Evolutionary conservation across 2,797 vertebrate species (phyloP).

Genomic region (Poecile montanus): DNA sequence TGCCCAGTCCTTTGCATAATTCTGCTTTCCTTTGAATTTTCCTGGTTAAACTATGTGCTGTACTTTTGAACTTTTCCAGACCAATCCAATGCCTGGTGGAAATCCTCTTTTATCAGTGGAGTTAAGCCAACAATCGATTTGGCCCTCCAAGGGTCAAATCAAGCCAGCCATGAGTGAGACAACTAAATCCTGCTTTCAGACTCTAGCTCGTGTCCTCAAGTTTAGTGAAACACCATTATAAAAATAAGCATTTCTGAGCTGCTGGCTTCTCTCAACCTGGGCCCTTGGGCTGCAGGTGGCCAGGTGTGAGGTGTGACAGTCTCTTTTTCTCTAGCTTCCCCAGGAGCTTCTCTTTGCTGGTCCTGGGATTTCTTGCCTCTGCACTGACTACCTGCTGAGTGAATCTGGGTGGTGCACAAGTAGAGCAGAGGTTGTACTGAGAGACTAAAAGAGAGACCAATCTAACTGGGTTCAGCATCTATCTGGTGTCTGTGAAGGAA

Average conservation of each 20-base stretch:
- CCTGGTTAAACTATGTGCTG: neutral
- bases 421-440: neutral
- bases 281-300: neutral
- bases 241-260: slow-evolving; percentile 16
- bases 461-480: neutral
- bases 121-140: neutral
- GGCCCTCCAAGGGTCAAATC: slow-evolving; percentile 11
- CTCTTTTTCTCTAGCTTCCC: neutral
- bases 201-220: neutral
- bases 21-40: slow-evolving; percentile 47
- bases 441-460: neutral
- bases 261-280: neutral
- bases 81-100: slow-evolving; percentile 15
- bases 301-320: neutral
- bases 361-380: neutral
- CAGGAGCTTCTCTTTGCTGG: neutral
- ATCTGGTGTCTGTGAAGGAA: neutral
- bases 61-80: slow-evolving; percentile 15
- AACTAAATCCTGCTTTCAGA: slow-evolving; percentile 1
- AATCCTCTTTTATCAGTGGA: slow-evolving; percentile 1
- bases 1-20: slow-evolving; percentile 54
- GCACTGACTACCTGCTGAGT: neutral
- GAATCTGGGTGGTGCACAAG: neutral
- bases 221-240: neutral
- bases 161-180: slow-evolving; percentile 20